phyloP scores from a whole-genome alignment of 2,113 vertebrate genomes.

The Bufo gargarizans region DNA sequence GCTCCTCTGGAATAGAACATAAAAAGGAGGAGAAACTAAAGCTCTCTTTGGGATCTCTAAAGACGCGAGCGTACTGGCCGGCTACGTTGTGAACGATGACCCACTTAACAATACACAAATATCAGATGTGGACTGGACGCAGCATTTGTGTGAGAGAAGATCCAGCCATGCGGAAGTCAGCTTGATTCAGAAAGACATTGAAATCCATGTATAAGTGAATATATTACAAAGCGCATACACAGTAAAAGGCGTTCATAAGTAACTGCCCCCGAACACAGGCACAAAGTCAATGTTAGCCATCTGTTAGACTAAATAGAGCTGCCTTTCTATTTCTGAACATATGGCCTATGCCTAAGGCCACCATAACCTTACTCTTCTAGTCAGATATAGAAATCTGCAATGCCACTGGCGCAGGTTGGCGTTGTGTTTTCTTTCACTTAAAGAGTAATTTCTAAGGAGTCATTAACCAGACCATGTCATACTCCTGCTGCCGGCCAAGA shows the following conservation, averaged over 20 bases:
- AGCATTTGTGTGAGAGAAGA: neutral
- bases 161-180: neutral
- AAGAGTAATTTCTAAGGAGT: constrained; percentile 7
- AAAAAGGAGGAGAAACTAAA: neutral
- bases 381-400: neutral
- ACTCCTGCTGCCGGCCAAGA: constrained; percentile 10
- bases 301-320: neutral
- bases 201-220: neutral
- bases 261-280: neutral
- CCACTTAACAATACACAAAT: neutral
- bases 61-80: neutral
- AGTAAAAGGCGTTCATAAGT: too few species aligned
- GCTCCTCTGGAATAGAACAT: neutral
- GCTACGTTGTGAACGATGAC: neutral
- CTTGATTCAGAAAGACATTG: neutral
- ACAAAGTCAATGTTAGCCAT: neutral
- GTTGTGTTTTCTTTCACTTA: neutral
- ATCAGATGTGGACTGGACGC: neutral
- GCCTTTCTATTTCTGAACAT: neutral
- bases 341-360: neutral
- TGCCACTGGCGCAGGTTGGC: neutral
- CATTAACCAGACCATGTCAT: neutral
- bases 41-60: neutral
- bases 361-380: neutral
- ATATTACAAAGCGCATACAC: neutral